These are phyloP conservation scores for Nannoperca australis DNA, from an alignment of 2,797 vertebrate species.

Conservation along the genomic window DNA sequence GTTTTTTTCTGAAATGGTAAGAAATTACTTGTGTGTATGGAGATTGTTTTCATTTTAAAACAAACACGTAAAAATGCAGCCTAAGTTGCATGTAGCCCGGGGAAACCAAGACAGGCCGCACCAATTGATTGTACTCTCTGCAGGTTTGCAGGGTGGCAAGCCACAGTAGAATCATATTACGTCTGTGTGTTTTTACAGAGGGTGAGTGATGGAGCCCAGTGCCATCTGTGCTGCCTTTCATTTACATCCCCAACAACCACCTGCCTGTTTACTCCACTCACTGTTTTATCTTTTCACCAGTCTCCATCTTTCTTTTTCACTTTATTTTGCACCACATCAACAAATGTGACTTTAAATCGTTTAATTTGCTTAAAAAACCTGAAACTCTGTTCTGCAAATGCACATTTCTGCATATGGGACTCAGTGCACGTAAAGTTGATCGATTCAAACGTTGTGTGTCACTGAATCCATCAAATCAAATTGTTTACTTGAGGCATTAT, in stretches of 20 bases:
- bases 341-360: neutral
- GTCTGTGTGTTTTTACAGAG: conserved; percentile 85
- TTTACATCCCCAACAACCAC: conserved; percentile 95
- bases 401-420: neutral
- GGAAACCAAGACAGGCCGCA: neutral
- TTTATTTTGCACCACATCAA: neutral
- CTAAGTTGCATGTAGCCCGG: neutral
- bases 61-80: no score
- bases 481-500: neutral
- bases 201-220: conserved; percentile 89
- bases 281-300: conserved; percentile 36
- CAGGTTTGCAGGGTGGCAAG: conserved; percentile 85
- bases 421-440: neutral
- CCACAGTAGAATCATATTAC: conserved; percentile 93
- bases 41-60: no score
- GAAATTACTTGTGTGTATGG: no score
- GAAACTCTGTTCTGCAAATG: no score
- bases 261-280: conserved; percentile 89
- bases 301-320: neutral
- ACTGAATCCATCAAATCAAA: no score
- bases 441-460: no score
- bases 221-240: conserved; percentile 95
- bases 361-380: neutral
- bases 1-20: no score
- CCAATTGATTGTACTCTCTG: conserved; percentile 47